These are phyloP conservation scores for Heliothis subflexa DNA, from an alignment of 1,140 invertebrate genomes.

Conservation along the genomic window DNA sequence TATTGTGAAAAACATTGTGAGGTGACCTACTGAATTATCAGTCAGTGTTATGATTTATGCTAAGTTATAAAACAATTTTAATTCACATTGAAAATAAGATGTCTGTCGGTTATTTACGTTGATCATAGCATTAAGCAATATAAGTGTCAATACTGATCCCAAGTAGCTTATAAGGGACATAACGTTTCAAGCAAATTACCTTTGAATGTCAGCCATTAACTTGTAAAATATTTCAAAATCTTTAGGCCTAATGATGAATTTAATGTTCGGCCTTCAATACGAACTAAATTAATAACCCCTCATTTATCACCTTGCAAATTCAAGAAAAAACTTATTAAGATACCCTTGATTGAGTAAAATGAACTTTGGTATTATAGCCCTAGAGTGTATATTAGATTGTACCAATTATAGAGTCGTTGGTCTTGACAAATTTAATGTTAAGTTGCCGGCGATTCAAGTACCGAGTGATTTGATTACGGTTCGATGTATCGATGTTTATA, in stretches of 20 bases:
- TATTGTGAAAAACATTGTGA: too few species aligned
- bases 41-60: background rate
- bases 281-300: constrained; percentile 37
- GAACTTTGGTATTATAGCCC: constrained; percentile 23
- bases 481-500: constrained; percentile 27
- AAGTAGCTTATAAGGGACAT: background rate
- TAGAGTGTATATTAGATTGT: constrained; percentile 40
- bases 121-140: constrained; percentile 16
- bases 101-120: background rate
- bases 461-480: constrained; percentile 48
- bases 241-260: constrained; percentile 32
- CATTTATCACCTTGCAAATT: constrained; percentile 37
- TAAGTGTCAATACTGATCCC: constrained; percentile 16
- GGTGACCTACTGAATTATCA: too few species aligned
- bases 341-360: background rate
- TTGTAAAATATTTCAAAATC: constrained; percentile 26
- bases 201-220: constrained; percentile 16
- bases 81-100: background rate
- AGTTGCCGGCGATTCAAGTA: constrained; percentile 44
- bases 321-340: constrained; percentile 20
- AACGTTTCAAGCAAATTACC: background rate
- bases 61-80: background rate
- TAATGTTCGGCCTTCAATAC: constrained; percentile 20
- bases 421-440: constrained; percentile 50
- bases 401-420: constrained; percentile 33